A percentile compares a stretch with the other conserved stretches of the same genome.
These are phyloP conservation scores for Xylocampa areola DNA, from an alignment of 2,888 invertebrate genomes.

Conservation along the genomic window DNA sequence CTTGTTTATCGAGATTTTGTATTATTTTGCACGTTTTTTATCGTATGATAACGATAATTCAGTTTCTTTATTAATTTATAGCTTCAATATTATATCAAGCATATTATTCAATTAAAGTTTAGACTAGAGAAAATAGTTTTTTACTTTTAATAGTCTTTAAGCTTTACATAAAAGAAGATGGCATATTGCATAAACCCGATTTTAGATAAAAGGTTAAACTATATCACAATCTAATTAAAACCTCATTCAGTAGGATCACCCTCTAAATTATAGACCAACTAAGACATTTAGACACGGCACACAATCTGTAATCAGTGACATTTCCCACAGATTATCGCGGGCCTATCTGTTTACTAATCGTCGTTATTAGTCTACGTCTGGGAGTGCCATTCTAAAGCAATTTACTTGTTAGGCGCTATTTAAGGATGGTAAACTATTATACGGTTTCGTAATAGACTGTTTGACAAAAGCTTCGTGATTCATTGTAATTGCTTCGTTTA, in stretches of 20 bases:
- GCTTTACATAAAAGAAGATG: no score
- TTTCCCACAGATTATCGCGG: conserved; percentile 45
- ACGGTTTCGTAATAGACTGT: neutral
- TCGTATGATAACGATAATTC: no score
- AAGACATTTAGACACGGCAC: conserved; percentile 37
- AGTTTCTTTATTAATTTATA: conserved; percentile 5
- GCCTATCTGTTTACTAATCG: conserved; percentile 31
- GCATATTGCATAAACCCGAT: no score
- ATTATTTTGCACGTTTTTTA: conserved; percentile 1
- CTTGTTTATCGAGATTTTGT: conserved; percentile 5
- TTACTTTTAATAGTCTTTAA: no score
- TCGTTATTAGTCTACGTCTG: conserved; percentile 36
- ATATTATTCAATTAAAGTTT: no score
- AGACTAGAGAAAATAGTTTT: no score
- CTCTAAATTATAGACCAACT: conserved; percentile 6
- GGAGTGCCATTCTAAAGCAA: conserved; percentile 24
- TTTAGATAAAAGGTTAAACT: no score
- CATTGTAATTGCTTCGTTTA: neutral
- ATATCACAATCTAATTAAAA: neutral
- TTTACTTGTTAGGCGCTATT: conserved; percentile 22
- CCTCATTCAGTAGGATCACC: neutral
- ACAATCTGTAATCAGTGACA: conserved; percentile 34
- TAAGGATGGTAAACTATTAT: conserved; percentile 9
- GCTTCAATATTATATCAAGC: no score
- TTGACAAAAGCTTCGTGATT: neutral